phyloP scores from a whole-genome alignment of 2,888 invertebrate species.

The Conomelus anceps region DNA sequence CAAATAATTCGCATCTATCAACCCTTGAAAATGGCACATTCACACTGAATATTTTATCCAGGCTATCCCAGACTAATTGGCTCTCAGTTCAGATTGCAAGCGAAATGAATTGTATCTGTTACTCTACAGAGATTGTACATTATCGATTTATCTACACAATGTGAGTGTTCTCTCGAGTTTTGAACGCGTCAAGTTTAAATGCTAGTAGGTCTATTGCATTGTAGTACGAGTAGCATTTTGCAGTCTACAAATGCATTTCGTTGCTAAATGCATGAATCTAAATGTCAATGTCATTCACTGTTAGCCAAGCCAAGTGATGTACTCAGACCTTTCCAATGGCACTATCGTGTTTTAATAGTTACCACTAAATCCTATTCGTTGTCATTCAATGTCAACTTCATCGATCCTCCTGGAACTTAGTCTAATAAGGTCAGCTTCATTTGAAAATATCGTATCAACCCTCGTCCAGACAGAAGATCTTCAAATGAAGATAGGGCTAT shows the following conservation, averaged over 20 bases:
- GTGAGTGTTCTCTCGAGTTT: too few species aligned
- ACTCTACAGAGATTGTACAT: too few species aligned
- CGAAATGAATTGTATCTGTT: too few species aligned
- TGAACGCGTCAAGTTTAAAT: not conserved
- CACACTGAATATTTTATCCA: too few species aligned
- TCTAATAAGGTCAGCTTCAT: too few species aligned
- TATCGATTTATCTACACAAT: too few species aligned
- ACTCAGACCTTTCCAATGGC: not conserved
- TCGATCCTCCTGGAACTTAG: not conserved
- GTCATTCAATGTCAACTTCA: not conserved
- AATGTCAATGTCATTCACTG: not conserved
- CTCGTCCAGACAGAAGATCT: not conserved
- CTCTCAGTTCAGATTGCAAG: too few species aligned
- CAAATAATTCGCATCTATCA: too few species aligned
- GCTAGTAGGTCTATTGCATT: too few species aligned
- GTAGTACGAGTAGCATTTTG: not conserved
- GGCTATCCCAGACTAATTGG: too few species aligned
- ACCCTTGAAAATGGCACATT: too few species aligned
- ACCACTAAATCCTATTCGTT: not conserved
- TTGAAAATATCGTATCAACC: not conserved
- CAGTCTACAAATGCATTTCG: not conserved
- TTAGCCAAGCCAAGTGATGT: not conserved
- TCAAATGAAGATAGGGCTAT: not conserved
- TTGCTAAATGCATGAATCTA: not conserved
- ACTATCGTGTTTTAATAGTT: not conserved